Conservation (phyloP, 2,888 invertebrate species). For the Abscondita cerata region DNA sequence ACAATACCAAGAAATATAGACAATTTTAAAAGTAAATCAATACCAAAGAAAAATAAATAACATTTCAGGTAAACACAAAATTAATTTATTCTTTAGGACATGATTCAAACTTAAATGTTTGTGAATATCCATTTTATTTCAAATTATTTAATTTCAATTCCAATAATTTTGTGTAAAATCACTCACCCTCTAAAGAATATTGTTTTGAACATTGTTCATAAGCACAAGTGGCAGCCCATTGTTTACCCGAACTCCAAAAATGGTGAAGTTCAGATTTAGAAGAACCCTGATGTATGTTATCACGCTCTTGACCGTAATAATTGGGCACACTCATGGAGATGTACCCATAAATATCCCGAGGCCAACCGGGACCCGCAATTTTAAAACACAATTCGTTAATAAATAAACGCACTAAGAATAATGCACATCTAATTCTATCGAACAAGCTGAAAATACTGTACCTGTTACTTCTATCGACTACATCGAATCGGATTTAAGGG, state of each 20-base stretch:
- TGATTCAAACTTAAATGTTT: too few relatives aligned
- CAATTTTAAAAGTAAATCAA: too few relatives aligned
- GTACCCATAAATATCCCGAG: conserved; percentile 65
- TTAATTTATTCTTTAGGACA: too few relatives aligned
- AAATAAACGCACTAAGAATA: too few relatives aligned
- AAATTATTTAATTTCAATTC: too few relatives aligned
- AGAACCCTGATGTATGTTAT: not conserved
- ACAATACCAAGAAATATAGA: too few relatives aligned
- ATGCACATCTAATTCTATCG: too few relatives aligned
- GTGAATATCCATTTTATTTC: too few relatives aligned
- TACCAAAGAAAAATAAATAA: too few relatives aligned
- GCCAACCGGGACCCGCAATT: conserved; percentile 57
- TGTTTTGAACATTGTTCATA: conserved; percentile 8
- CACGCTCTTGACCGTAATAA: conserved; percentile 18
- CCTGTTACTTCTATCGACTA: conserved; percentile 12
- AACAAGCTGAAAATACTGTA: not conserved
- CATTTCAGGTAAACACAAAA: too few relatives aligned
- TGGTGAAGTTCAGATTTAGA: not conserved
- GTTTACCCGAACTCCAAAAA: not conserved
- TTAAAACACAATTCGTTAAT: conserved; percentile 35
- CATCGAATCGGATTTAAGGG: conserved; percentile 41
- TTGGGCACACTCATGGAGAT: conserved; percentile 59
- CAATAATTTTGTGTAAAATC: not conserved
- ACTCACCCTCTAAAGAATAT: not conserved
- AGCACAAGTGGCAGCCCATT: not conserved